Base-by-base conservation (phyloP, 2,113 vertebrate genomes). In the Limanda limanda region DNA sequence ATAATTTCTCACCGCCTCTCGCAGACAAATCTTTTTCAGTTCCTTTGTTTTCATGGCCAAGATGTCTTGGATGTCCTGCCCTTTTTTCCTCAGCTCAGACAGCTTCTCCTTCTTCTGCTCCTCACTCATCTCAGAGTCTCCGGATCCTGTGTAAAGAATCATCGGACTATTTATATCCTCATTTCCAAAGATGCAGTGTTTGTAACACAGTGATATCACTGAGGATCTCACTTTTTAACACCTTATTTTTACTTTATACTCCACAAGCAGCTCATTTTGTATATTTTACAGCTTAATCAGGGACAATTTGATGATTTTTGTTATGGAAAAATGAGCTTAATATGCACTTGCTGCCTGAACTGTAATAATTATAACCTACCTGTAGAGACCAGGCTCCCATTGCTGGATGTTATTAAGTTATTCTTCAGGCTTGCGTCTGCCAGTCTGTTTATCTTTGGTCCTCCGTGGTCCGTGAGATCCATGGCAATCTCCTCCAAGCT, bases 401-500 rank as follows among this genome's bases (percentile, higher is more conserved):
- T 99, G 92, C 98, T 99, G 61, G 97, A 97, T 93, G 96, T 98
- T 84, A 99, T 98, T n/a, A 97, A 92, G 82, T 97, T 97, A 80
- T 96, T 97, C 81, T 99, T 99, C 10, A 94, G 92, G 20, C 95
- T 95, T 21, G 94, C 67, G 1, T 95, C 95, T 79, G 92, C 95
- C 54, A 96, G 90, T 84, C 95, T 96, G 63, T 95, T 96, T 59
- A 95, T 92, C 84, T 96, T 97, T 0, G 92, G 78, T 2, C 95
- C 95, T 71, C 95, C 95, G 1, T 94, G 96, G 74, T 99, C 97
- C 0, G 96, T 98, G 75, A 99, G 94, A 78, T 99, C 98, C 93
- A 96, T 94, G 5, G 97, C 97, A 0, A 99, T 96, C 82, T 98
- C 97, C 12, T 96, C 96, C 92, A 98, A 88, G 88, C 95, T 98